A percentile compares a stretch with the other conserved stretches of the same genome.
Evolutionary conservation across 2,113 vertebrate species (phyloP).

Genomic region (Ailurus styani): DNA sequence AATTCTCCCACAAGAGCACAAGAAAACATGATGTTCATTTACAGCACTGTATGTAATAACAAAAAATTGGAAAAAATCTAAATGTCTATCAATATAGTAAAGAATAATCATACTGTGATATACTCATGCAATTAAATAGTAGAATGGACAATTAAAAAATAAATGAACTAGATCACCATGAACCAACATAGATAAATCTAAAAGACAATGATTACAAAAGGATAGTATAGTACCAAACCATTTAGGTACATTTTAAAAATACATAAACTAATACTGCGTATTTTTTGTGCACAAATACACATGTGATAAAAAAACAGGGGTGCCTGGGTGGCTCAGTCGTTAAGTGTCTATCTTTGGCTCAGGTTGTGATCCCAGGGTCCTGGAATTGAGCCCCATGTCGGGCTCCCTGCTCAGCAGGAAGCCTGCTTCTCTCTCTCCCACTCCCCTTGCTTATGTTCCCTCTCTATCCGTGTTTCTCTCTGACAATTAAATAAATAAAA

Average conservation of each 20-base stretch:
- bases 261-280: not conserved
- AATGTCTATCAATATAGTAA: not conserved
- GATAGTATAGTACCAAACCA: not conserved
- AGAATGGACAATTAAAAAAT: not conserved
- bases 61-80: not conserved
- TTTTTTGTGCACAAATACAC: not conserved
- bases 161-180: not conserved
- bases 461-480: no score
- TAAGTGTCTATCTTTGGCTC: no score
- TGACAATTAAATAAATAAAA: no score
- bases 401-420: no score
- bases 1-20: not conserved
- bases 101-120: not conserved
- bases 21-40: not conserved
- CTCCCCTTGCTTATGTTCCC: no score
- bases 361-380: no score
- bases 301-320: not conserved
- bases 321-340: no score
- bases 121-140: not conserved
- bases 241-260: not conserved
- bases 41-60: not conserved
- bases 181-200: not conserved
- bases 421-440: no score
- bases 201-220: constrained; percentile 2
- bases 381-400: no score